Evolutionary conservation across 2,797 vertebrate species (phyloP).

Genomic region (Thalassophryne amazonica): DNA sequence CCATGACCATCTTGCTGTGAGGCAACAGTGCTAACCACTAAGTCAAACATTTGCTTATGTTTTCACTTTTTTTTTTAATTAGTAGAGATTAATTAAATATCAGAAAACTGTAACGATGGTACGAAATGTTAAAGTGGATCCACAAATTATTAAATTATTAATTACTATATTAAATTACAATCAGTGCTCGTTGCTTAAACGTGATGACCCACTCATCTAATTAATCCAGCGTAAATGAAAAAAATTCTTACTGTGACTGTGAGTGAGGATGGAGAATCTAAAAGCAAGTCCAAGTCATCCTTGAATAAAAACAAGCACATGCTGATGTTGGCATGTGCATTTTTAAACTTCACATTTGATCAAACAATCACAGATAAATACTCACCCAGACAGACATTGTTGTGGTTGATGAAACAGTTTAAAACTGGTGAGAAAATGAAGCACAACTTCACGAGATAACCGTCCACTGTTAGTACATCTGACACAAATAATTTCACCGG

Average conservation of each 20-base stretch:
- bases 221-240: too few relatives aligned
- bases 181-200: too few relatives aligned
- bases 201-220: too few relatives aligned
- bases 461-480: not conserved
- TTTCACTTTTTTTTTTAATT: too few relatives aligned
- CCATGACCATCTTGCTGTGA: too few relatives aligned
- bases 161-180: too few relatives aligned
- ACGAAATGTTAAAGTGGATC: too few relatives aligned
- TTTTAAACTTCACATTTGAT: not conserved
- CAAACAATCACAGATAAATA: not conserved
- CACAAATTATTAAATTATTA: too few relatives aligned
- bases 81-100: too few relatives aligned
- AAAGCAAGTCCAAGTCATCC: conserved; percentile 77
- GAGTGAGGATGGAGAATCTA: conserved; percentile 75
- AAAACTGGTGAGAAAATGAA: not conserved
- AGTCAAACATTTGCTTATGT: too few relatives aligned
- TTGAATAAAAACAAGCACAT: conserved; percentile 30
- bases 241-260: conserved; percentile 73
- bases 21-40: too few relatives aligned
- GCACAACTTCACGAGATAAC: not conserved
- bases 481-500: not conserved
- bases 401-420: not conserved
- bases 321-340: not conserved
- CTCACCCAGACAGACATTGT: conserved; percentile 71
- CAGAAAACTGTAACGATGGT: too few relatives aligned